A percentile compares a stretch with the other conserved stretches of the same genome.
These are phyloP conservation scores for Pterobdella sp. DNA, from an alignment of 2,888 invertebrate species.

Conservation along the genomic window DNA sequence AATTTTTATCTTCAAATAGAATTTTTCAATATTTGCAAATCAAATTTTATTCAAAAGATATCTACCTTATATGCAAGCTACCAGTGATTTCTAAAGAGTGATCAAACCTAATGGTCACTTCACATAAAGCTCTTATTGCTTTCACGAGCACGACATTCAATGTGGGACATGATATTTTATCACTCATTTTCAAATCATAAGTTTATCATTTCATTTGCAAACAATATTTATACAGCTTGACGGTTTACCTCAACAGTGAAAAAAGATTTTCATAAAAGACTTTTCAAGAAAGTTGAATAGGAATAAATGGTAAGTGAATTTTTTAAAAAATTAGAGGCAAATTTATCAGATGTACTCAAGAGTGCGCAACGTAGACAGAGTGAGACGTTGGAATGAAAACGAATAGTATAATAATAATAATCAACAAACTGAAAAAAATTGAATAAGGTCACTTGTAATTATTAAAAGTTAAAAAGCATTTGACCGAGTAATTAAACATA, in stretches of 20 bases:
- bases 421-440: constrained; percentile 5
- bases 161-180: constrained; percentile 28
- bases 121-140: constrained; percentile 27
- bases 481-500: neutral
- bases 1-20: too few species aligned
- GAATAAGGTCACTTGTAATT: too few species aligned
- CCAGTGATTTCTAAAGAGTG: constrained; percentile 28
- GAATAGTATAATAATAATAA: neutral
- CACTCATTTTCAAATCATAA: constrained; percentile 21
- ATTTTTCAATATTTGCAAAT: too few species aligned
- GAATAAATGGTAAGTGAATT: too few species aligned
- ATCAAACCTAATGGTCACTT: constrained; percentile 26
- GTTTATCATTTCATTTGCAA: too few species aligned
- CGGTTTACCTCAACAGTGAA: too few species aligned
- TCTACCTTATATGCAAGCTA: constrained; percentile 21
- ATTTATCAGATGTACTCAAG: too few species aligned
- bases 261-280: too few species aligned
- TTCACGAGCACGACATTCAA: constrained; percentile 26
- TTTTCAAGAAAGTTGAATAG: too few species aligned
- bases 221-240: too few species aligned
- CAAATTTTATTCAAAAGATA: neutral
- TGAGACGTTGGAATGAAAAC: neutral
- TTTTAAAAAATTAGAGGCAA: too few species aligned
- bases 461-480: too few species aligned
- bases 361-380: constrained; percentile 6